Conservation (phyloP, 2,113 vertebrate species). For the Raja brachyura region DNA sequence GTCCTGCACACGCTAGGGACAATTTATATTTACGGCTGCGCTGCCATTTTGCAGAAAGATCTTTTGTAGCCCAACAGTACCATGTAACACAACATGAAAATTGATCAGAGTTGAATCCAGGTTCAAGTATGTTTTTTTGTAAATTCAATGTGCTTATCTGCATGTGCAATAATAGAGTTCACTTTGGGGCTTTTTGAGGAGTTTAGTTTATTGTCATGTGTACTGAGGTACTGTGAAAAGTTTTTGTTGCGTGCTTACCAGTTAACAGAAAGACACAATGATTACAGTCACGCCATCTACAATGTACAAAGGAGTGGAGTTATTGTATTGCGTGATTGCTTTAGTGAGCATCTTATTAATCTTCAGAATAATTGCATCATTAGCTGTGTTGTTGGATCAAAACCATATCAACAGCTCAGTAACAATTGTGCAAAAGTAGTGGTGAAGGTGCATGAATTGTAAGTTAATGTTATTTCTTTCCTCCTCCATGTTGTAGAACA, state of each 20-base stretch:
- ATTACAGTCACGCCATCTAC: too few relatives aligned
- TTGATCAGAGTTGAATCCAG: too few relatives aligned
- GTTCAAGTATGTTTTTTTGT: neutral
- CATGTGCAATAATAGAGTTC: neutral
- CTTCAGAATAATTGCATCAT: neutral
- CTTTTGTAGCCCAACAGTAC: neutral
- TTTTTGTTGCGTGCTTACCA: too few relatives aligned
- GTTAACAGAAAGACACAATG: too few relatives aligned
- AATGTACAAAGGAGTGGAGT: too few relatives aligned
- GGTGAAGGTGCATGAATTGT: neutral
- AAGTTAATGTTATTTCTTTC: conserved; percentile 41
- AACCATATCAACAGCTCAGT: neutral
- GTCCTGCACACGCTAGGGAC: too few relatives aligned
- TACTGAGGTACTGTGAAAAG: too few relatives aligned
- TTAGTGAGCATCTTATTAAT: neutral
- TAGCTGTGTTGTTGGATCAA: neutral
- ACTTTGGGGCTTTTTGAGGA: neutral
- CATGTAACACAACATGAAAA: too few relatives aligned
- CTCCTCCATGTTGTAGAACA: conserved; percentile 52
- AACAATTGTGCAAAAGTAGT: neutral
- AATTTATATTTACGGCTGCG: too few relatives aligned
- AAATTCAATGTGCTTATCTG: neutral
- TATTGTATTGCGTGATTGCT: too few relatives aligned
- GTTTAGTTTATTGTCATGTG: too few relatives aligned
- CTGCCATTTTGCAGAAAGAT: neutral